Percentiles rank a stretch among this genome's conserved stretches.
These are phyloP conservation scores for Heptranchias perlo DNA, from an alignment of 2,113 vertebrate genomes.

Conservation along the genomic window DNA sequence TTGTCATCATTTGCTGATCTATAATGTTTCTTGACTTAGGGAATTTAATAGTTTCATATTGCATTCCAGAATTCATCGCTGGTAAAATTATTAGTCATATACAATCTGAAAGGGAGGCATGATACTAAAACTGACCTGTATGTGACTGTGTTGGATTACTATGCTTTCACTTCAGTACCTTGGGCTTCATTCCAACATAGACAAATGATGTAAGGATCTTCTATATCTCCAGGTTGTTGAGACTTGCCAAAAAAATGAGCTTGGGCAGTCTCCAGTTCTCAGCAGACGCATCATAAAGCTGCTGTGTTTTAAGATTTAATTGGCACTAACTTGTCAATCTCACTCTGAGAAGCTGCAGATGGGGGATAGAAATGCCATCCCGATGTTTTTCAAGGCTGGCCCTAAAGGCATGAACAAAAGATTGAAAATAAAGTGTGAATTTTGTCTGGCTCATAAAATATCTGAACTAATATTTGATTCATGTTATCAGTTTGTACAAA, in stretches of 20 bases:
- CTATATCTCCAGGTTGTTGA: background rate
- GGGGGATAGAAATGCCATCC: background rate
- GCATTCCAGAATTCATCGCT: background rate
- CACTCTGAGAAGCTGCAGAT: background rate
- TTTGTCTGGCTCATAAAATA: background rate
- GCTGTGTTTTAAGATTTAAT: background rate
- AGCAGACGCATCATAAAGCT: background rate
- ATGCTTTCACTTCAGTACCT: background rate
- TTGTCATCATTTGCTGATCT: background rate
- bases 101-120: background rate
- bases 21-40: background rate
- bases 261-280: conserved; percentile 9
- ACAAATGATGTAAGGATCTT: background rate
- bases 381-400: background rate
- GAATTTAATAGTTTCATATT: background rate
- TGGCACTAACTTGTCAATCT: background rate
- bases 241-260: background rate
- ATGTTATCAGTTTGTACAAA: background rate
- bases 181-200: background rate
- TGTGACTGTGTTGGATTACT: background rate
- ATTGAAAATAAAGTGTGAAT: background rate
- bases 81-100: background rate
- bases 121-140: background rate
- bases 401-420: background rate
- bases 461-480: background rate